Conservation (phyloP, 1,140 invertebrate species). For the Drosophila melanica region DNA sequence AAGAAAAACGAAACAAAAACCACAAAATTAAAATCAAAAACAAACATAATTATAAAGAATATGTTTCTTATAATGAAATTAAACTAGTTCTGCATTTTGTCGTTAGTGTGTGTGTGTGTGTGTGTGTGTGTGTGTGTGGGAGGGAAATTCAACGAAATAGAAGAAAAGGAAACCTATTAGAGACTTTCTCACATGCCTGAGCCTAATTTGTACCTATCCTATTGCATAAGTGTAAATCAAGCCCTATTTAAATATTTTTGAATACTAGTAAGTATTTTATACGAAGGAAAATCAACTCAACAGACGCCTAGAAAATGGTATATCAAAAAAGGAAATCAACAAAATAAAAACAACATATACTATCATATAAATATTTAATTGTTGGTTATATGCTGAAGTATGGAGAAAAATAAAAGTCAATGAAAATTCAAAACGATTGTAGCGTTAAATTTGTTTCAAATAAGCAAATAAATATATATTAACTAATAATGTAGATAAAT, state of each 20-base stretch:
- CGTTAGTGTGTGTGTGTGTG: conserved; percentile 9
- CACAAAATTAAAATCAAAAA: conserved; percentile 33
- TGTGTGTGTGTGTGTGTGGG: background rate
- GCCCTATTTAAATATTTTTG: conserved; percentile 76
- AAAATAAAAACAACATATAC: conserved; percentile 21
- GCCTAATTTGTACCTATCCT: conserved; percentile 81
- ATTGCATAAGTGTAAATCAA: conserved; percentile 74
- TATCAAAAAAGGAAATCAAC: conserved; percentile 51
- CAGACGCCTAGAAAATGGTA: conserved; percentile 64
- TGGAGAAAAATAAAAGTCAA: conserved; percentile 36
- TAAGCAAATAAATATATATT: conserved; percentile 55
- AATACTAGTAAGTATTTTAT: conserved; percentile 73
- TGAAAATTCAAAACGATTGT: conserved; percentile 55
- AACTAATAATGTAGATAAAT: conserved; percentile 68
- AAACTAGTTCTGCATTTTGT: conserved; percentile 70
- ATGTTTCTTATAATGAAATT: conserved; percentile 22
- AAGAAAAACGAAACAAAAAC: no score
- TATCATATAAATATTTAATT: conserved; percentile 61
- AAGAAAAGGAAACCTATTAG: conserved; percentile 43
- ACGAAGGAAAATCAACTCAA: conserved; percentile 55
- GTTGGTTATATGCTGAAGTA: conserved; percentile 77
- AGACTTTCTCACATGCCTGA: conserved; percentile 77
- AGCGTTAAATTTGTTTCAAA: conserved; percentile 67
- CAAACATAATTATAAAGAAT: conserved; percentile 30
- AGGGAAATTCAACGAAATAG: conserved; percentile 33